Conservation (phyloP, 1,140 invertebrate genomes). For the Bombus affinis region DNA sequence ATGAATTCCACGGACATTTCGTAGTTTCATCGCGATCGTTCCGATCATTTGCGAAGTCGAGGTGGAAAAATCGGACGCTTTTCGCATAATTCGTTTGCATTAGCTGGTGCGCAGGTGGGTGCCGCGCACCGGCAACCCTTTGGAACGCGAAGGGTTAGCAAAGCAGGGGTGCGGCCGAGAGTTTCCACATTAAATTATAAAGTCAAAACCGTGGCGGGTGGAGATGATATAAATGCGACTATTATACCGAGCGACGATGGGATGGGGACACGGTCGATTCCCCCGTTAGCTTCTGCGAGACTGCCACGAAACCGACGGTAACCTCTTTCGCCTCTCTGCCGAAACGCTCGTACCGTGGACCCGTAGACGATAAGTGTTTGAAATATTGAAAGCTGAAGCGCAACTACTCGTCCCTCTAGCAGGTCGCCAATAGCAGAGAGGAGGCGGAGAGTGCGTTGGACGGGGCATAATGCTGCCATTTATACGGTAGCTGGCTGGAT, state of each 20-base stretch:
- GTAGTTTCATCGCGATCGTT: no score
- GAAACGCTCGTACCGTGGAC: constrained; percentile 42
- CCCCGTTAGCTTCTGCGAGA: constrained; percentile 44
- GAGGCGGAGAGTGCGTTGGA: constrained; percentile 38
- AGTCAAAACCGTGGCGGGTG: constrained; percentile 76
- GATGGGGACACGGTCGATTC: constrained; percentile 49
- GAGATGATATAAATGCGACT: constrained; percentile 81
- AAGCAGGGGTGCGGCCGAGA: constrained; percentile 56
- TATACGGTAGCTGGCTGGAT: constrained; percentile 67
- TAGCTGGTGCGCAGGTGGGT: constrained; percentile 44
- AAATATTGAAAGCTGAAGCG: constrained; percentile 82
- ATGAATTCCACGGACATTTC: no score
- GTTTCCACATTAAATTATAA: constrained; percentile 79
- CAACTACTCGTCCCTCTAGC: constrained; percentile 56
- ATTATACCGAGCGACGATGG: constrained; percentile 73
- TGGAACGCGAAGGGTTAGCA: constrained; percentile 43
- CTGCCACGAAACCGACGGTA: constrained; percentile 44
- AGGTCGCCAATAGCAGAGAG: constrained; percentile 45
- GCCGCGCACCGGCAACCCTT: constrained; percentile 64
- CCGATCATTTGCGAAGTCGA: no score
- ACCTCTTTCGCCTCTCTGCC: constrained; percentile 46
- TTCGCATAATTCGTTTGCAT: constrained; percentile 71
- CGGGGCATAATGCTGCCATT: constrained; percentile 78
- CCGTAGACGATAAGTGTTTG: constrained; percentile 81
- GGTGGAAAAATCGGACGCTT: constrained; percentile 71